Conservation (phyloP, 2,113 vertebrate species). For the Malurus alboscapulatus region DNA sequence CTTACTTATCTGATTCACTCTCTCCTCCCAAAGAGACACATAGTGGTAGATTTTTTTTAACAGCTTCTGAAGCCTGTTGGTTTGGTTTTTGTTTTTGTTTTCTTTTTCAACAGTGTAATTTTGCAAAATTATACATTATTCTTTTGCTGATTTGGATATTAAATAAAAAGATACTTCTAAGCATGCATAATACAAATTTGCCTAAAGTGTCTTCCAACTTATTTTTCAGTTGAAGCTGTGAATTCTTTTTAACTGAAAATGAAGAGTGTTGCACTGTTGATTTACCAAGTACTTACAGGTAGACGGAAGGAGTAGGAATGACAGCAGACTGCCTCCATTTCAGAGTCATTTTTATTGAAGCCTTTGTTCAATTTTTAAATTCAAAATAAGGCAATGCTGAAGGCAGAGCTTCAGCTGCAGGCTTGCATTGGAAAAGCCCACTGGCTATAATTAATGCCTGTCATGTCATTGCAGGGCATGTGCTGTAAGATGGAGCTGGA, state of each 20-base stretch:
- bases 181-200: neutral
- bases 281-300: neutral
- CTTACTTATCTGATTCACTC: neutral
- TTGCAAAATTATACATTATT: neutral
- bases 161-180: neutral
- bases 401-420: neutral
- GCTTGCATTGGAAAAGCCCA: neutral
- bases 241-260: neutral
- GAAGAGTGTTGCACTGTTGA: neutral
- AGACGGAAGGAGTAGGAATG: neutral
- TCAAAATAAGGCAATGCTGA: neutral
- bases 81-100: neutral
- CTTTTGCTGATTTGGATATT: neutral
- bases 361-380: neutral
- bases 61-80: neutral
- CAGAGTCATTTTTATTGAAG: neutral
- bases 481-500: neutral
- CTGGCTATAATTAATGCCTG: neutral
- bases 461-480: accelerated
- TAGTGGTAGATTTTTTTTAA: neutral
- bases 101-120: neutral
- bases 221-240: neutral
- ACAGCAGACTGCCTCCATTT: neutral
- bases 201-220: neutral
- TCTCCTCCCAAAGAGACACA: neutral